These are phyloP conservation scores for Meliscaeva auricollis DNA, from an alignment of 2,888 invertebrate genomes.

Conservation along the genomic window DNA sequence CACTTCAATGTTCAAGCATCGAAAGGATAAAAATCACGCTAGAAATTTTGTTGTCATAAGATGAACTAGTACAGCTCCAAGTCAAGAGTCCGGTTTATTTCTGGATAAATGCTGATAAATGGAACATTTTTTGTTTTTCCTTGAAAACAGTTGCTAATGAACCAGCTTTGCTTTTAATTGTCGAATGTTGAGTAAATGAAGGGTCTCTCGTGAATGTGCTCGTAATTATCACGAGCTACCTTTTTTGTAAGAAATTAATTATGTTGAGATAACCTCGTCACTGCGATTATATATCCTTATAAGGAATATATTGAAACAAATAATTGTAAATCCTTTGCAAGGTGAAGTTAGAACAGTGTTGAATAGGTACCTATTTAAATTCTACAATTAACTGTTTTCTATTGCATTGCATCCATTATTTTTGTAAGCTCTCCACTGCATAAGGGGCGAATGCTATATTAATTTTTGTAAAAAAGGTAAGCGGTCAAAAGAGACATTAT, in stretches of 20 bases:
- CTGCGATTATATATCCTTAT: too few species aligned
- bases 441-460: too few species aligned
- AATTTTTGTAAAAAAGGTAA: too few species aligned
- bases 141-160: background rate
- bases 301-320: too few species aligned
- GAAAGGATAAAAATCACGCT: conserved; percentile 53
- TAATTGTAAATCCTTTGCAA: too few species aligned
- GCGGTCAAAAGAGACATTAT: too few species aligned
- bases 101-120: conserved; percentile 17
- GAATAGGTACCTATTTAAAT: too few species aligned
- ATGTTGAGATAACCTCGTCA: conserved; percentile 13
- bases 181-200: background rate
- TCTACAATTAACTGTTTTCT: too few species aligned
- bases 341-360: too few species aligned
- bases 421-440: too few species aligned
- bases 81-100: conserved; percentile 55
- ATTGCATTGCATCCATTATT: too few species aligned
- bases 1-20: conserved; percentile 52
- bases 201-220: background rate
- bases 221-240: background rate
- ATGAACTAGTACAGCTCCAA: conserved; percentile 22
- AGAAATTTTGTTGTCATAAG: conserved; percentile 30
- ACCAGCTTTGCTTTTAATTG: background rate
- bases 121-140: background rate
- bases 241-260: conserved; percentile 14